Conservation (phyloP, 2,113 vertebrate species). For the Rattus norvegicus region GRCr8 NC_086022.1:84168001-84168500, state of each 20-base stretch:
- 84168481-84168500: neutral
- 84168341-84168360: conserved; percentile 72
- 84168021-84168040: conserved; percentile 28
- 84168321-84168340: conserved; percentile 69
- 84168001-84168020: neutral
- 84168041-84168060: conserved; percentile 68
- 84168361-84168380: conserved; percentile 45
- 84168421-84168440: conserved; percentile 49
- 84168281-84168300: conserved; percentile 73
- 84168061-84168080: conserved; percentile 72
- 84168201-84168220: conserved; percentile 38
- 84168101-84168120: conserved; percentile 77
- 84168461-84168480: neutral
- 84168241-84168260: conserved; percentile 69
- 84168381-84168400: neutral
- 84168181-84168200: conserved; percentile 59
- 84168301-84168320: conserved; percentile 78
- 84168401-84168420: conserved; percentile 51
- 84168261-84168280: conserved; percentile 64
- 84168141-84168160: conserved; percentile 74
- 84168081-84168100: conserved; percentile 64
- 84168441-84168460: neutral
- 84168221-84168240: conserved; percentile 52
- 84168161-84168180: conserved; percentile 61
- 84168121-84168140: conserved; percentile 75